Base-by-base conservation (phyloP, 1,140 invertebrate genomes). In the Lepidurus arcticus region DNA sequence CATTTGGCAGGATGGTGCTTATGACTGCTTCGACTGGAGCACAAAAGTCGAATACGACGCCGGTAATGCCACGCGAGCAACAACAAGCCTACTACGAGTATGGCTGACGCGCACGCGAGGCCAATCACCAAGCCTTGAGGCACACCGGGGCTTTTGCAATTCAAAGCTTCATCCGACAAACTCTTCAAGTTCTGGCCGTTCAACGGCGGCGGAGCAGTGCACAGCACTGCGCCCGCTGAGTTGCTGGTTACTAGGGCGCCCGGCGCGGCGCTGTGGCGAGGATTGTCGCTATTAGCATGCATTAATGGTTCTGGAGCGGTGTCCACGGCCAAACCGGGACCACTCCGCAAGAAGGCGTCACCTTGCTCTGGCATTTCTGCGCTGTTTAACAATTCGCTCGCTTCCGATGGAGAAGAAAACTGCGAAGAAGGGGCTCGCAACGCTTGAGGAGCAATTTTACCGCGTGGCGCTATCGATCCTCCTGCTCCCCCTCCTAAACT, bases 51-150 rank as follows among this genome's bases (percentile, higher is more conserved):
- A 74, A 96, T 90, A 26, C 87, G 85, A 42, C 92, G 90, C 65
- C 93, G 89, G 82, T 92, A 92, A 81, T 91, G 89, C 83, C 94
- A 94, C 43, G 93, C 83, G 7, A 94, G 86, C 73, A 94, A 83
- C 0, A 90, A 88, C 11, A 94, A 82, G 0, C 90, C 88, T 0
- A 89, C 90, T 26, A 94, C 85, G 1, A 90, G 82, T 0, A 90
- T 90, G 0, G 93, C 87, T 8, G 89, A 89, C 1, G 88, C 89
- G 73, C 92, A 88, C 1, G 93, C 84, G 0, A 92, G 90, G 7
- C 91, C 90, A 21, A 95, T 88, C 4, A 96, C 89, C 0, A 92
- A 90, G 83, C 94, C 92, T 79, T 93, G 92, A 44, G 89, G 86
- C 0, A 90, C 89, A 82, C 93, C 91, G 78, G 90, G 87, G 45